Conservation (phyloP, 30 jellyfish, hydroid and myxozoan genomes). For the Pseudorhiza aurosa region DNA sequence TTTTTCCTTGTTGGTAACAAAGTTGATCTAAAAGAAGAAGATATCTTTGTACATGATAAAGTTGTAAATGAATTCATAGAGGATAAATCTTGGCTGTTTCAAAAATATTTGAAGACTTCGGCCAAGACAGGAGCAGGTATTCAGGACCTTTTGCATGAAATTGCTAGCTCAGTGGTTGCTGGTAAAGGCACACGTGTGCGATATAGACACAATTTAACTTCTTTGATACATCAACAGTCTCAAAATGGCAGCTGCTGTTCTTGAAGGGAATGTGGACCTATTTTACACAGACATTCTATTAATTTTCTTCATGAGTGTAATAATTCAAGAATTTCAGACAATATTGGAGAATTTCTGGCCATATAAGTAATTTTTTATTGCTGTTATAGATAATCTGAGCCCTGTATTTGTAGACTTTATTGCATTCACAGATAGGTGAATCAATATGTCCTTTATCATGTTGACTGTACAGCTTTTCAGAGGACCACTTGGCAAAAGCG, state of each 20-base stretch:
- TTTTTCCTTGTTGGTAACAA: constrained; percentile 53
- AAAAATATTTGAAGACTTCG: constrained; percentile 4
- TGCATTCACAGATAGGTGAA: too few relatives aligned
- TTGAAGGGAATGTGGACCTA: neutral
- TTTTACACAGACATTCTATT: neutral
- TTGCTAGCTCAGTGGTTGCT: constrained; percentile 1
- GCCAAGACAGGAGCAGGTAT: constrained; percentile 26
- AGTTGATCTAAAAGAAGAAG: neutral
- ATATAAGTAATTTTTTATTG: too few relatives aligned
- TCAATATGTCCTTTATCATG: too few relatives aligned
- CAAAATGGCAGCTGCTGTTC: neutral
- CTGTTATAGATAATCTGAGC: too few relatives aligned
- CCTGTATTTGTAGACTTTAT: too few relatives aligned
- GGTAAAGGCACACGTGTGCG: neutral
- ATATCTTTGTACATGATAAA: constrained; percentile 5
- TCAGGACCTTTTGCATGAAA: neutral
- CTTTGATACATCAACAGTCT: neutral
- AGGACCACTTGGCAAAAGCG: too few relatives aligned
- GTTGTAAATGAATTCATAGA: neutral
- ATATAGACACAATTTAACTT: neutral
- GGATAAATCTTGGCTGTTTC: neutral
- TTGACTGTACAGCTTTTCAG: too few relatives aligned
- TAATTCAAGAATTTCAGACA: too few relatives aligned
- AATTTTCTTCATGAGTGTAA: too few relatives aligned
- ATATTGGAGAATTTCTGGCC: too few relatives aligned